Conservation (phyloP, 1,140 invertebrate species). For the Drosophila sp. region DNA sequence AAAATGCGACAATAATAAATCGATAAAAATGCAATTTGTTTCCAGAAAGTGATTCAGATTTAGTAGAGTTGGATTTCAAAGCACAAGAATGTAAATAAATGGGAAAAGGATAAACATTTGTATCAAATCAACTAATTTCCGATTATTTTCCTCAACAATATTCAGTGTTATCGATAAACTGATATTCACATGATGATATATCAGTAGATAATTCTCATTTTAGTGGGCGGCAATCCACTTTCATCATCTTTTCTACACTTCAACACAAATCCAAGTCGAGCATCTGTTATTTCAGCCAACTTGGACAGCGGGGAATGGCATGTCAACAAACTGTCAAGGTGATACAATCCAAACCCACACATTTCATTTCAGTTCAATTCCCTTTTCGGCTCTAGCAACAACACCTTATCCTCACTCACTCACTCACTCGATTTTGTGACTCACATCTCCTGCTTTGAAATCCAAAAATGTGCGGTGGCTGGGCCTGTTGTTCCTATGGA, state of each 20-base stretch:
- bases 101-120: no score
- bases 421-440: slow-evolving; percentile 34
- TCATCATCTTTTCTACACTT: not conserved
- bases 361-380: slow-evolving; percentile 42
- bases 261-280: not conserved
- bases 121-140: no score
- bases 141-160: no score
- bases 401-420: slow-evolving; percentile 7
- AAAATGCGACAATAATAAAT: no score
- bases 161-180: no score
- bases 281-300: not conserved
- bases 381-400: slow-evolving; percentile 25
- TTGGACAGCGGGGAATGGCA: slow-evolving; percentile 33
- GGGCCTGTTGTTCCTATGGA: slow-evolving; percentile 61
- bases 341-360: slow-evolving; percentile 9
- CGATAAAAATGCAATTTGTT: no score
- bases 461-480: slow-evolving; percentile 65
- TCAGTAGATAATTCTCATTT: no score
- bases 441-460: not conserved
- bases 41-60: no score
- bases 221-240: not conserved
- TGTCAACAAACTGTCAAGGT: slow-evolving; percentile 65
- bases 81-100: no score
- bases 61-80: no score
- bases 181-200: no score